Evolutionary conservation across 2,888 invertebrate species (phyloP).

Genomic region (Lymantria dispar): DNA sequence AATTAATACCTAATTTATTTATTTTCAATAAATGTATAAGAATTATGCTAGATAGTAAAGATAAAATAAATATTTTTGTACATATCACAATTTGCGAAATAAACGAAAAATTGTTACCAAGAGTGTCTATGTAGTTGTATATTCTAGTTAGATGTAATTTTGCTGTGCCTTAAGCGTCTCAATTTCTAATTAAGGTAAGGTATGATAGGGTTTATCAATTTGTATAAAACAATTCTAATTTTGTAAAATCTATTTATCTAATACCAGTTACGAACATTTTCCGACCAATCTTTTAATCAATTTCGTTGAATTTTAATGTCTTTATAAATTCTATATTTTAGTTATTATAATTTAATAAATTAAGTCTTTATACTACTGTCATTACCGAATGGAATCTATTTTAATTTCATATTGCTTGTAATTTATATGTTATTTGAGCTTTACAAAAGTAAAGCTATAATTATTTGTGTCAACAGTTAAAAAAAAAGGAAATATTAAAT

Average conservation of each 20-base stretch:
- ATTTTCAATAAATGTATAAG: slow-evolving; percentile 27
- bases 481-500: slow-evolving; percentile 66
- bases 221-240: slow-evolving; percentile 63
- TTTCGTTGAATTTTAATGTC: slow-evolving; percentile 24
- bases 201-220: slow-evolving; percentile 63
- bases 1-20: slow-evolving; percentile 19
- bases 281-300: slow-evolving; percentile 45
- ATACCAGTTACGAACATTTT: slow-evolving; percentile 41
- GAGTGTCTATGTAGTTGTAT: slow-evolving; percentile 66
- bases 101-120: slow-evolving; percentile 70
- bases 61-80: slow-evolving; percentile 78
- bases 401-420: slow-evolving; percentile 42
- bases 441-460: slow-evolving; percentile 51
- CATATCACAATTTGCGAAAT: slow-evolving; percentile 77
- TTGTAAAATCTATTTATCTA: slow-evolving; percentile 63
- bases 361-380: slow-evolving; percentile 16
- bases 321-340: slow-evolving; percentile 27
- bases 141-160: slow-evolving; percentile 74
- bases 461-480: slow-evolving; percentile 53
- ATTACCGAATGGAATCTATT: slow-evolving; percentile 32
- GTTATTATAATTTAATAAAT: slow-evolving; percentile 6
- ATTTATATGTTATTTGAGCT: slow-evolving; percentile 28
- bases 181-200: slow-evolving; percentile 70
- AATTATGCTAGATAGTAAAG: slow-evolving; percentile 57
- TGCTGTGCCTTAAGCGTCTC: slow-evolving; percentile 81